Evolutionary conservation across 2,888 invertebrate genomes (phyloP), one percentile per base, ranked within the genome.

Genomic region (Nasonia oneida): DNA sequence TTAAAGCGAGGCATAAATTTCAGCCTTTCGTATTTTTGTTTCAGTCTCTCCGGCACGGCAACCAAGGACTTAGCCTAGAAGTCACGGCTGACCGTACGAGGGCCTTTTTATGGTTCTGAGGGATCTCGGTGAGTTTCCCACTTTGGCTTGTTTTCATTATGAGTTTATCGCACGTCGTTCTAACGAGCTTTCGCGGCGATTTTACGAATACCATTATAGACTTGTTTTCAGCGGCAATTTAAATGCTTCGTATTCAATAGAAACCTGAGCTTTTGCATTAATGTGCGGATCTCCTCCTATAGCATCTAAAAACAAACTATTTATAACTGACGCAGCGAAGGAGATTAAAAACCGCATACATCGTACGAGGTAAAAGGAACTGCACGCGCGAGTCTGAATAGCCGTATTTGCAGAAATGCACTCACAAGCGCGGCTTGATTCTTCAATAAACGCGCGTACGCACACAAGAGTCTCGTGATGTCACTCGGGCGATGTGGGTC

Each of bases 1-100:
- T 23, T 73, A 18, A 33, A 74, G 18, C 71, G 37, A 37, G 10
- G 10, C 37, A 64, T 77, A 70, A 77, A 83, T 76, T 83, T 42
- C 33, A 77, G 53, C 37, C 23, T 76, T 76, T 77, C 23, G 47
- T 50, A 77, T 77, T 77, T 83, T 83, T 83, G 57, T 70, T 83
- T 53, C 23, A 77, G 77, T 8, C 67, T 39, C 75, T 10, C 8
- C 23, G 39, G 33, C 57, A 29, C 29, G 29, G 53, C 70, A 76
- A 77, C 77, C 83, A 75, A 81, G 74, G 61, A 39, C 47, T 71
- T 39, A 71, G 39, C 10, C 39, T 73, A 73, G 18, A 53, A 75
- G 37, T 33, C 50, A 42, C 53, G 39, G 53, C 29, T 53, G 50
- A 53, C 75, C 53, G 23, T 73, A 53, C 33, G n/a, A 64, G 64